These are phyloP conservation scores for Corvus moneduloides DNA, from an alignment of 2,113 vertebrate genomes.

Conservation along the genomic window DNA sequence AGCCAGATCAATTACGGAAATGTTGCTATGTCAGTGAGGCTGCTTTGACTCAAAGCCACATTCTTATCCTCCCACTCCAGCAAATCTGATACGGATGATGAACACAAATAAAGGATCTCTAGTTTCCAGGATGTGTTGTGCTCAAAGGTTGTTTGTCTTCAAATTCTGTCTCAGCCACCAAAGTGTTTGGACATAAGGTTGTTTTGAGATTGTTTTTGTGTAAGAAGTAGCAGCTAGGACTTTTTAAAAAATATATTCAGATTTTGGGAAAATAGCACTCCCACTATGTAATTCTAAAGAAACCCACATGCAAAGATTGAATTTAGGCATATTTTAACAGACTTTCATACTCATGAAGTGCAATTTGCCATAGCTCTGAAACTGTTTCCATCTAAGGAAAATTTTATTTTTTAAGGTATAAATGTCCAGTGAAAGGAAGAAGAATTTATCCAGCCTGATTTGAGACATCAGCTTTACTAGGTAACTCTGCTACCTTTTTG, in stretches of 20 bases:
- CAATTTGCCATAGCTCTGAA: neutral
- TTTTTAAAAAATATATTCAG: neutral
- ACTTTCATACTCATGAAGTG: neutral
- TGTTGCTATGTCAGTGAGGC: neutral
- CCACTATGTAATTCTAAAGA: neutral
- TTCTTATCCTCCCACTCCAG: neutral
- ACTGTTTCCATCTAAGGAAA: neutral
- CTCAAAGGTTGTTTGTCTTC: neutral
- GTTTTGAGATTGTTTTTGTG: neutral
- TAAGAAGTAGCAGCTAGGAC: neutral
- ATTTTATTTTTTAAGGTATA: neutral
- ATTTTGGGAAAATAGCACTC: neutral
- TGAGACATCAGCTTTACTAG: neutral
- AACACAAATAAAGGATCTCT: neutral
- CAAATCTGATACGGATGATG: neutral
- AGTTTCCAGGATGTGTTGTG: neutral
- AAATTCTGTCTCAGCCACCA: neutral
- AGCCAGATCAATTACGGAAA: constrained; percentile 10
- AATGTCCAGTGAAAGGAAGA: neutral
- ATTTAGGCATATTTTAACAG: neutral
- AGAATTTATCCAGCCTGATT: neutral
- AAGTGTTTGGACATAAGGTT: neutral
- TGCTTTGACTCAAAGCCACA: constrained; percentile 6
- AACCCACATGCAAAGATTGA: neutral
- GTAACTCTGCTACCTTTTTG: neutral